Percentiles rank a stretch among this genome's conserved stretches.
phyloP scores from a whole-genome alignment of 2,113 vertebrate genomes.

The Fregata magnificens region DNA sequence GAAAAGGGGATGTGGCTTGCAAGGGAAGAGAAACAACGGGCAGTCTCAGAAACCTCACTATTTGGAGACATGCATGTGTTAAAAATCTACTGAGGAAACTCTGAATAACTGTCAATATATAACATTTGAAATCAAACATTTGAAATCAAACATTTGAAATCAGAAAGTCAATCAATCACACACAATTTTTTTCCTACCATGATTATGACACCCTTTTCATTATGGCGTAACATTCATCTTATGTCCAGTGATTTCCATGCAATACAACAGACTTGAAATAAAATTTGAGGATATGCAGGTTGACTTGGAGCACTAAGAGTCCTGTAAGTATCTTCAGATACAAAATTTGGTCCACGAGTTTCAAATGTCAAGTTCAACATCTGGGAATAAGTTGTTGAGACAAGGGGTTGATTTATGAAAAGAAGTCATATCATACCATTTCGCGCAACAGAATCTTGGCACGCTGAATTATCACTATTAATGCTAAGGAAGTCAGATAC shows the following conservation, averaged over 20 bases:
- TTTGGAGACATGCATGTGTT: accelerated
- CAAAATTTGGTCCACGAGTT: background rate
- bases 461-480: background rate
- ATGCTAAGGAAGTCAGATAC: background rate
- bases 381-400: background rate
- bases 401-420: background rate
- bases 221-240: background rate
- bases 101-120: background rate
- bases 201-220: background rate
- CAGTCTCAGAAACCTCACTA: background rate
- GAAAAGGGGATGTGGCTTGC: background rate
- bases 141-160: background rate
- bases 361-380: background rate
- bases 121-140: background rate
- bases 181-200: background rate
- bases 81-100: background rate
- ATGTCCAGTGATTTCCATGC: background rate
- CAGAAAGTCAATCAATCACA: background rate
- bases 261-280: background rate
- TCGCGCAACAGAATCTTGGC: background rate
- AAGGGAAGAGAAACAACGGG: background rate
- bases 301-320: background rate
- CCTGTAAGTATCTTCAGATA: background rate
- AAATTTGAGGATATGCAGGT: background rate
- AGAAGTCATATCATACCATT: background rate